Evolutionary conservation across 2,113 vertebrate species (phyloP).

Genomic region (Aptenodytes forsteri): DNA sequence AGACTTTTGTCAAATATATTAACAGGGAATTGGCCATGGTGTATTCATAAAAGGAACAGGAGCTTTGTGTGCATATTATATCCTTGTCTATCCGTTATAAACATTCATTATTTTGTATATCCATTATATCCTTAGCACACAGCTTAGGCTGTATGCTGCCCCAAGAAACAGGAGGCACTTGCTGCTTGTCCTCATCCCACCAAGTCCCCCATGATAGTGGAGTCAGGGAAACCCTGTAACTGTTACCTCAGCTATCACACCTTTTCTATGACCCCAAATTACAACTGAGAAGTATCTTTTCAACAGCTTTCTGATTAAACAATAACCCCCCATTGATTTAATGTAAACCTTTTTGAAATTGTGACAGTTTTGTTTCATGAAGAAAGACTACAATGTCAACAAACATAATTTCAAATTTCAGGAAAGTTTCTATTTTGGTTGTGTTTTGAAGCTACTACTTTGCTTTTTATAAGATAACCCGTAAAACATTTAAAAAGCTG

Average conservation of each 20-base stretch:
- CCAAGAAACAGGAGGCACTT: not conserved
- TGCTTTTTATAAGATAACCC: not conserved
- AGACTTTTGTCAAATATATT: not conserved
- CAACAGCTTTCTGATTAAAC: not conserved
- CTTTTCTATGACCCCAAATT: not conserved
- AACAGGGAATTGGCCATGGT: not conserved
- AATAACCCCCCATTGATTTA: no score
- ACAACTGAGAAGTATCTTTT: not conserved
- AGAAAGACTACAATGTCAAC: not conserved
- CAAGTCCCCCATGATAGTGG: not conserved
- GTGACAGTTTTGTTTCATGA: not conserved
- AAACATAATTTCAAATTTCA: not conserved
- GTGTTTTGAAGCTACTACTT: not conserved
- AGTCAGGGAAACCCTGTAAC: not conserved
- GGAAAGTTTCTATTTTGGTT: not conserved
- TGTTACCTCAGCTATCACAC: not conserved
- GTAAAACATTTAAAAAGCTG: no score
- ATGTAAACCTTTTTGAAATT: no score
- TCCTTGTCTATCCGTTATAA: not conserved
- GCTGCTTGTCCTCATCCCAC: not conserved
- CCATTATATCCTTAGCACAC: fast-evolving
- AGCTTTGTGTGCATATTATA: not conserved
- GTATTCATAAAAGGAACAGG: not conserved
- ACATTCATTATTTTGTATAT: not conserved
- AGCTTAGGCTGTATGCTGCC: not conserved